Evolutionary conservation across 2,888 invertebrate genomes (phyloP).

Genomic region (Phalangium opilio): DNA sequence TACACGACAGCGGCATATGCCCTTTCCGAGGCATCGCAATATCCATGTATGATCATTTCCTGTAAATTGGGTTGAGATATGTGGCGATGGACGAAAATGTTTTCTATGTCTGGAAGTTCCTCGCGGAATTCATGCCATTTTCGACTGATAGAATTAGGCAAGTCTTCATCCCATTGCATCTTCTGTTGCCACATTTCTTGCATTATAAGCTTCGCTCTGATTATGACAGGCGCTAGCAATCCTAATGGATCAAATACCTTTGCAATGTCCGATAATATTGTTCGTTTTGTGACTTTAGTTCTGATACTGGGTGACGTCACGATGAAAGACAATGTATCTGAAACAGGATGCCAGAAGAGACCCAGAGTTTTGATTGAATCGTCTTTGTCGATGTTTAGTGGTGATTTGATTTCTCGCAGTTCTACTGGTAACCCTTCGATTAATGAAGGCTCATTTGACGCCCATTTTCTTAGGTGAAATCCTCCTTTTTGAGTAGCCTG

Average conservation of each 20-base stretch:
- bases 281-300: too few relatives aligned
- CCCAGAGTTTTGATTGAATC: constrained; percentile 6
- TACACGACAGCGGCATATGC: constrained; percentile 20
- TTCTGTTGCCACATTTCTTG: constrained; percentile 21
- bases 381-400: constrained; percentile 4
- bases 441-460: too few relatives aligned
- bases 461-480: too few relatives aligned
- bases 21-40: constrained; percentile 20
- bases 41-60: constrained; percentile 9
- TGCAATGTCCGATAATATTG: too few relatives aligned
- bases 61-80: too few relatives aligned
- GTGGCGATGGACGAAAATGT: too few relatives aligned
- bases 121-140: neutral
- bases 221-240: constrained; percentile 10
- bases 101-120: neutral
- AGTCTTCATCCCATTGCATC: constrained; percentile 20
- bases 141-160: constrained; percentile 7
- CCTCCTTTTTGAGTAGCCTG: too few relatives aligned
- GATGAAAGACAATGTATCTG: too few relatives aligned
- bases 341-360: too few relatives aligned
- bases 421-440: neutral
- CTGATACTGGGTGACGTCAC: too few relatives aligned
- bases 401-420: neutral
- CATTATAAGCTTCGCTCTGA: constrained; percentile 19
- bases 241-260: constrained; percentile 21